Evolutionary conservation across 2,888 invertebrate species (phyloP).

Genomic region (Caenorhabditis auriculariae): DNA sequence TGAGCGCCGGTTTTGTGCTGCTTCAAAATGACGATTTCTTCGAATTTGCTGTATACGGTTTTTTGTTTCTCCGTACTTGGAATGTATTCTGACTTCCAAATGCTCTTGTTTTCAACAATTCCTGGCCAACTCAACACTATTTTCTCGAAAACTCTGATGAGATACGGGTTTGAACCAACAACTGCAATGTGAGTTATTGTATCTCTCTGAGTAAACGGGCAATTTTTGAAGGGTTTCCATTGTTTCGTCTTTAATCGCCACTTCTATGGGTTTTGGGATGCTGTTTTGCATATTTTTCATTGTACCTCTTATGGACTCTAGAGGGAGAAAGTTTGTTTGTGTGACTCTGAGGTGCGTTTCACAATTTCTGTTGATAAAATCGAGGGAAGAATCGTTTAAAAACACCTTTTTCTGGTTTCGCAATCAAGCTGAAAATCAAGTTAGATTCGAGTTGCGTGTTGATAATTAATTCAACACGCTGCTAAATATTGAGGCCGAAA

Average conservation of each 20-base stretch:
- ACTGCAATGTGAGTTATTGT: constrained; percentile 8
- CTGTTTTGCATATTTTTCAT: constrained; percentile 16
- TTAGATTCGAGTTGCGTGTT: background rate
- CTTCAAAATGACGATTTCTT: constrained; percentile 8
- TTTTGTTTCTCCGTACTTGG: constrained; percentile 23
- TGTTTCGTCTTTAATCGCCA: constrained; percentile 15
- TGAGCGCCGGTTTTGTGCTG: background rate
- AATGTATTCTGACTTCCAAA: constrained; percentile 15
- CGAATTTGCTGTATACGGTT: constrained; percentile 20
- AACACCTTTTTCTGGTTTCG: no score
- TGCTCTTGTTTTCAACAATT: constrained; percentile 15
- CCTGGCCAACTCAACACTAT: constrained; percentile 15
- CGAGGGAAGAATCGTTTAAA: no score
- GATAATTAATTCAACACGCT: background rate
- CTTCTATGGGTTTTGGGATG: constrained; percentile 9
- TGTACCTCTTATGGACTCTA: constrained; percentile 22
- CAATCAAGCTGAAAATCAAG: no score
- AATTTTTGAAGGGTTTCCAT: constrained; percentile 22
- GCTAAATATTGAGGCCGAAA: background rate
- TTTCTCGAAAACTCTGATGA: constrained; percentile 20
- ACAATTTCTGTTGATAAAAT: no score
- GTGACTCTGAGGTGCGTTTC: constrained; percentile 18
- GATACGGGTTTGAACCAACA: constrained; percentile 17
- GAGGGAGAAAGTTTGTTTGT: constrained; percentile 21
- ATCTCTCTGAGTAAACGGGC: background rate